phyloP scores from a whole-genome alignment of 1,140 invertebrate species.

The Diabrotica undecimpunctata region DNA sequence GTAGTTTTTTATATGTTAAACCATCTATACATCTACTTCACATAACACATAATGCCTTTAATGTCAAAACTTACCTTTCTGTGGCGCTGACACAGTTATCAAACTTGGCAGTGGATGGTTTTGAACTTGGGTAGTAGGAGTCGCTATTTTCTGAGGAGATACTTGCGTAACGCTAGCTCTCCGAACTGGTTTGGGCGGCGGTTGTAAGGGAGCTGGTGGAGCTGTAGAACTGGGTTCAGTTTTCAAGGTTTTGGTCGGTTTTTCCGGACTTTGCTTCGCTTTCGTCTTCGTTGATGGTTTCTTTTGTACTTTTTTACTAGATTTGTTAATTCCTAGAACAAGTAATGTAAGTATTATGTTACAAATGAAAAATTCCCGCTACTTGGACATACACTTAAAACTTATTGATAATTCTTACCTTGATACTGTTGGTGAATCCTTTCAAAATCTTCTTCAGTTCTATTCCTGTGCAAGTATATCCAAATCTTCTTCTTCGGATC shows the following conservation, averaged over 20 bases:
- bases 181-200: conserved; percentile 14
- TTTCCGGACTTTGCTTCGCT: conserved; percentile 50
- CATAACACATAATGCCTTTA: no score
- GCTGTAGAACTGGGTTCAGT: not conserved
- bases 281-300: conserved; percentile 47
- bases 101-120: conserved; percentile 24
- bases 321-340: conserved; percentile 49
- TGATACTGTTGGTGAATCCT: conserved; percentile 63
- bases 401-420: conserved; percentile 29
- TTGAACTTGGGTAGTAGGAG: conserved; percentile 7
- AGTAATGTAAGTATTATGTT: not conserved
- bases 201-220: not conserved
- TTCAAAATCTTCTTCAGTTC: conserved; percentile 74
- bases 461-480: conserved; percentile 80
- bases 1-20: no score
- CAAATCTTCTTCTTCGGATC: conserved; percentile 85
- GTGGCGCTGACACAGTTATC: conserved; percentile 21
- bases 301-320: conserved; percentile 52
- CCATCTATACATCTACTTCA: no score
- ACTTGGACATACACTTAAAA: not conserved
- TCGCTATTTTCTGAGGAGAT: not conserved
- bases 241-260: conserved; percentile 3
- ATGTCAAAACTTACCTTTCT: conserved; percentile 14
- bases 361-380: not conserved
- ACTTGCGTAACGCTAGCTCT: conserved; percentile 15